phyloP scores from a whole-genome alignment of 2,888 invertebrate genomes.

The Alloscopus bannaensis region DNA sequence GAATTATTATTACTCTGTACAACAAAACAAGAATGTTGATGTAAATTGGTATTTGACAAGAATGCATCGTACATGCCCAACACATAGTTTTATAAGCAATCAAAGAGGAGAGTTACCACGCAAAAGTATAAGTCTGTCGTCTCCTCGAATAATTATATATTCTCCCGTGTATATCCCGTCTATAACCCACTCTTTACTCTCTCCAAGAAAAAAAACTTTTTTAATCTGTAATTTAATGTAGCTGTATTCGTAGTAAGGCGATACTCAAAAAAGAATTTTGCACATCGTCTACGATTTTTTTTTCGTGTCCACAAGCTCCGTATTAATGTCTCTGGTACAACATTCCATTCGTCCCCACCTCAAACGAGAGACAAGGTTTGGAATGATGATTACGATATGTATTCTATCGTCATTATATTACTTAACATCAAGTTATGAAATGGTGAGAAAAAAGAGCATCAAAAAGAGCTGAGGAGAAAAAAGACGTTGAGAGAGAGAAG shows the following conservation, averaged over 20 bases:
- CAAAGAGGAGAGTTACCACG: too few species aligned
- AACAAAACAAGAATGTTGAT: too few species aligned
- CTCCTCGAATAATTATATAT: background rate
- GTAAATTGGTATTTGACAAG: too few species aligned
- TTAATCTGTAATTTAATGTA: constrained; percentile 14
- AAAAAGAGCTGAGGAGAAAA: constrained; percentile 11
- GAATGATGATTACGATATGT: background rate
- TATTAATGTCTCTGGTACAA: too few species aligned
- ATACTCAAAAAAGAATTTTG: constrained; percentile 9
- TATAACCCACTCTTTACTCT: background rate
- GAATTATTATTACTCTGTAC: too few species aligned
- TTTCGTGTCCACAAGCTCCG: constrained; percentile 35
- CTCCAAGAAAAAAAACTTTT: background rate
- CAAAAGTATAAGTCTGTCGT: constrained; percentile 16
- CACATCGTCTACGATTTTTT: background rate
- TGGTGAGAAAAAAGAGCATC: background rate
- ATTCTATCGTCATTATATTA: constrained; percentile 15
- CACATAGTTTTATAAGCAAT: too few species aligned
- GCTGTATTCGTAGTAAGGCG: constrained; percentile 31
- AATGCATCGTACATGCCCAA: too few species aligned
- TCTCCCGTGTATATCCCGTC: background rate
- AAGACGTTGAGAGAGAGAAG: background rate
- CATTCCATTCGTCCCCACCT: constrained; percentile 49
- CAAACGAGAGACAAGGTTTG: background rate
- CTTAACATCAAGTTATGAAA: constrained; percentile 25